Conservation (phyloP, 2,113 vertebrate species). For the Psilopsiagon aurifrons region DNA sequence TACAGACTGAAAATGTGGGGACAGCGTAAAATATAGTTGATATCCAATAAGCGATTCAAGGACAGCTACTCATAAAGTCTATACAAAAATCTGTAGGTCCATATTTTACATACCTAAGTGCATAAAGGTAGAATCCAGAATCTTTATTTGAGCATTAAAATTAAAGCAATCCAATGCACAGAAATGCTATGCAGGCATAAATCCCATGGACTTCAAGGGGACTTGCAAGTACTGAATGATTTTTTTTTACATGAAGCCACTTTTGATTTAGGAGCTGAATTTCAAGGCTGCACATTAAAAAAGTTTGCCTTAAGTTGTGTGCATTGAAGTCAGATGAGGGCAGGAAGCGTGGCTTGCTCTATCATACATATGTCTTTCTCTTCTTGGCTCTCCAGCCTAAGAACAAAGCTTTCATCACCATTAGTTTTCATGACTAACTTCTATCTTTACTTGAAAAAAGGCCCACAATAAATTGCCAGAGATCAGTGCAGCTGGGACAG, state of each 20-base stretch:
- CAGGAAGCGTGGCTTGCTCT: not conserved
- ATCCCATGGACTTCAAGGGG: not conserved
- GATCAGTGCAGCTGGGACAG: not conserved
- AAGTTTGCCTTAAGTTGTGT: not conserved
- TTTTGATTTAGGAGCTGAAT: not conserved
- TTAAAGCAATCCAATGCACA: not conserved
- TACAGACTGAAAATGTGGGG: not conserved
- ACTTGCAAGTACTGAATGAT: not conserved
- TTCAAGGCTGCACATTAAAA: not conserved
- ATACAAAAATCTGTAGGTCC: not conserved
- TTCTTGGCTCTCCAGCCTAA: not conserved
- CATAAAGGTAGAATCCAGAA: not conserved
- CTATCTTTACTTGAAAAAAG: not conserved
- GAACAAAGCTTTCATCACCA: not conserved
- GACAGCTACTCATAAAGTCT: not conserved
- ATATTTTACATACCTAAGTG: not conserved
- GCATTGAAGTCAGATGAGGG: not conserved
- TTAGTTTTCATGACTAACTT: not conserved
- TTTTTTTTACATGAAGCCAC: not conserved
- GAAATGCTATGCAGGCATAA: not conserved
- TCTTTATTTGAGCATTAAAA: not conserved
- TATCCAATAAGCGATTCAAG: not conserved
- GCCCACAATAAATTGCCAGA: not conserved
- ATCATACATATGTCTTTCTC: not conserved
- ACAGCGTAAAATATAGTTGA: not conserved